A percentile compares a stretch with the other conserved stretches of the same genome.
These are phyloP conservation scores for Baronia brevicornis DNA, from an alignment of 2,888 invertebrate species.

Conservation along the genomic window DNA sequence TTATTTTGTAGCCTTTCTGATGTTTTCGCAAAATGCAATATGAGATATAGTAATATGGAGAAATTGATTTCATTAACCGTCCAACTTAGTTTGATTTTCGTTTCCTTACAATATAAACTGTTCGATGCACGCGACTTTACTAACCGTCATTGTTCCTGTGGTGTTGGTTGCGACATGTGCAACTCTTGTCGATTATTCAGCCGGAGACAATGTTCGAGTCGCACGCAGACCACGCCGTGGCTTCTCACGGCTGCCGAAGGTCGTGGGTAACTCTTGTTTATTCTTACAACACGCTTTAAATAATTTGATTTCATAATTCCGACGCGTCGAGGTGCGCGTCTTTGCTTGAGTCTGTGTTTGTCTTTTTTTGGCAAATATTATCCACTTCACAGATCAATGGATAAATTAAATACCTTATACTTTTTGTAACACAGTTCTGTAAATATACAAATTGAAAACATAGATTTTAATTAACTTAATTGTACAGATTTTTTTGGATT, in stretches of 20 bases:
- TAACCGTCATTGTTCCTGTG: constrained; percentile 44
- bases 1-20: too few relatives aligned
- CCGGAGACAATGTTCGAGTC: constrained; percentile 64
- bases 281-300: constrained; percentile 69
- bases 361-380: neutral
- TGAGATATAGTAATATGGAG: too few relatives aligned
- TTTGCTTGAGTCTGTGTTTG: constrained; percentile 19
- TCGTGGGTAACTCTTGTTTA: constrained; percentile 59
- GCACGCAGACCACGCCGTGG: constrained; percentile 45
- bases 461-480: too few relatives aligned
- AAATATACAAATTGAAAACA: too few relatives aligned
- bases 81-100: too few relatives aligned
- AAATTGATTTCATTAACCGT: too few relatives aligned
- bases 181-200: constrained; percentile 68
- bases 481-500: too few relatives aligned
- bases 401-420: too few relatives aligned
- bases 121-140: constrained; percentile 38
- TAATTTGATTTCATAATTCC: constrained; percentile 69
- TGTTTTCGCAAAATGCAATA: too few relatives aligned
- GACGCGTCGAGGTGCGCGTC: constrained; percentile 43
- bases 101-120: neutral
- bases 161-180: constrained; percentile 49
- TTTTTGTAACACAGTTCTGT: too few relatives aligned
- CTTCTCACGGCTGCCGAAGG: constrained; percentile 71
- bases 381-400: constrained; percentile 9